phyloP scores from a whole-genome alignment of 2,797 vertebrate species.

The Argyrosomus regius region DNA sequence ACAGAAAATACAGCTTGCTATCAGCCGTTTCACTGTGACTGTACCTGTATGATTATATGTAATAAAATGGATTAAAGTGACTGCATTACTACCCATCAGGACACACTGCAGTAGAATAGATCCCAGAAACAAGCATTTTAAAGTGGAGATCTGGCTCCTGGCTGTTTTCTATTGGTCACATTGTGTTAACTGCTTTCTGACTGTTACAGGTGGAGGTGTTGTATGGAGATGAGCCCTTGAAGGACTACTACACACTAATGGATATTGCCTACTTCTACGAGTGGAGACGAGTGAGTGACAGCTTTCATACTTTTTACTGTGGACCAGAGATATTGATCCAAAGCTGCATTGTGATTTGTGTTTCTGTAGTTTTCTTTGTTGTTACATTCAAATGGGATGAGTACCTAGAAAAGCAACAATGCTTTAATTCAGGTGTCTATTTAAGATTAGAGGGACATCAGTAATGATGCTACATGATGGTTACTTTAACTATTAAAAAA shows the following conservation, averaged over 20 bases:
- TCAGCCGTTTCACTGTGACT: too few species aligned
- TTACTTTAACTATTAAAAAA: too few species aligned
- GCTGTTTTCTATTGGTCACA: neutral
- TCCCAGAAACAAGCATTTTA: too few species aligned
- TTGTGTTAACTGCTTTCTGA: neutral
- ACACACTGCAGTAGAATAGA: neutral
- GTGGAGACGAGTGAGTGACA: slow-evolving; percentile 93
- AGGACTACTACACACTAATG: slow-evolving; percentile 99
- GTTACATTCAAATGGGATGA: neutral
- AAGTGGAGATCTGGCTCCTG: neutral
- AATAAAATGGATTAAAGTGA: too few species aligned
- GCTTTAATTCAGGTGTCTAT: neutral
- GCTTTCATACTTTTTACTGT: neutral
- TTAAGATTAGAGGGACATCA: neutral
- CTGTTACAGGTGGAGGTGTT: slow-evolving; percentile 93
- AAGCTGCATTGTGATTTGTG: neutral
- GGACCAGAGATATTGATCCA: neutral
- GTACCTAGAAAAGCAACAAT: neutral
- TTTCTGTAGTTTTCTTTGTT: neutral
- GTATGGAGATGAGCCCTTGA: slow-evolving; percentile 96
- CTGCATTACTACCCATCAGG: neutral
- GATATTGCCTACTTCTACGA: slow-evolving; percentile 99
- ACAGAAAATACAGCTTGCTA: too few species aligned
- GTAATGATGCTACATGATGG: neutral
- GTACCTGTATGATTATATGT: too few species aligned